Evolutionary conservation across 1,140 invertebrate species (phyloP), one percentile per base, ranked within the genome.

Genomic region (Andrena cerasifolii): DNA sequence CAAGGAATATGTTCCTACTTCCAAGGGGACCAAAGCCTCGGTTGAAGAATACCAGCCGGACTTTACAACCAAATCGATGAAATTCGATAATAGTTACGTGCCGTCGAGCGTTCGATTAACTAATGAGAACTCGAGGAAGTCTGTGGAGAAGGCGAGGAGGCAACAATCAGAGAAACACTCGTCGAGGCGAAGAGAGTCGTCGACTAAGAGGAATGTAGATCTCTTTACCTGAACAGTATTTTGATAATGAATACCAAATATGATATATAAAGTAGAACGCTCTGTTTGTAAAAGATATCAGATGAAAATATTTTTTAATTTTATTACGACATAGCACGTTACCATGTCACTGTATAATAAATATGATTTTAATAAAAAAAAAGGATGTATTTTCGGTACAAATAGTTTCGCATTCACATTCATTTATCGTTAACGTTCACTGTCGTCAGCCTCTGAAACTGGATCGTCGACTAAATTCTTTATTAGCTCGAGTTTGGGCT

Each of bases 401-500:
- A 76, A 47, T 16, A 40, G 18, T 67, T 56, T 40, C 43, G 54
- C 53, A 56, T 67, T 67, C 5, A 16, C 18, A 2, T 16, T 24
- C 1, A 18, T 49, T 63, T 66, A 3, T 36, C 1, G 4, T 70
- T 43, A 71, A 51, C 56, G 33, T 61, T 71, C 45, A 31, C 71
- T 71, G 1, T 83, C 62, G 53, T 84, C 78, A 8, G 7, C n/a
- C 5, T 84, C 82, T 1, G 71, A 71, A 24, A 43, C 45, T 58
- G 85, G 81, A 47, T 91, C 88, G 3, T 89, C 86, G 0, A 91
- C 49, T 67, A 92, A 84, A 87, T 92, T 91, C 84, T 90, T 33
- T 66, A 91, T 91, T 0, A 85, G 70, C n/a, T 84, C 78, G 21
- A 70, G 67, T 62, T 80, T 83, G 7, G 49, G 14, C 67, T 73